phyloP scores from a whole-genome alignment of 2,797 vertebrate genomes.

The Meda fulgida region DNA sequence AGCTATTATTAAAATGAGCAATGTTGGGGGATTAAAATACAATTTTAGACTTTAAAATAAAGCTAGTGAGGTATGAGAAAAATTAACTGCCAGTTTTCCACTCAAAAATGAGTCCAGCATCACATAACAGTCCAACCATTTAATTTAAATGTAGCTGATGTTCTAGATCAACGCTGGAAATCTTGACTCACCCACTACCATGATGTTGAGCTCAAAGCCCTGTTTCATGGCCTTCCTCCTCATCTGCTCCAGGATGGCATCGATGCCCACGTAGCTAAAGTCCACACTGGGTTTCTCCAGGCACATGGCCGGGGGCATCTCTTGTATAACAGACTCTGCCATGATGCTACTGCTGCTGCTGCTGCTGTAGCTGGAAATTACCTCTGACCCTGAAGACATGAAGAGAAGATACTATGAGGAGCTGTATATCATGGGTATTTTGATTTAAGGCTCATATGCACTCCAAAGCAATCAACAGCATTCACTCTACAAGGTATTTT shows the following conservation, averaged over 20 bases:
- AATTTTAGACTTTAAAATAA: background rate
- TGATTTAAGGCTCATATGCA: background rate
- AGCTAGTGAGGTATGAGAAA: background rate
- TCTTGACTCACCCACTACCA: slow-evolving; percentile 92
- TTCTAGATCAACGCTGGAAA: background rate
- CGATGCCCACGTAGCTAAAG: slow-evolving; percentile 96
- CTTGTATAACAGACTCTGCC: slow-evolving; percentile 80
- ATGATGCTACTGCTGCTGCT: slow-evolving; percentile 81
- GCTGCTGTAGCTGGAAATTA: slow-evolving; percentile 75
- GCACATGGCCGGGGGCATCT: slow-evolving; percentile 66
- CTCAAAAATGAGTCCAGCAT: background rate
- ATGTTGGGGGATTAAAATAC: background rate
- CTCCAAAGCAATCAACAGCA: background rate
- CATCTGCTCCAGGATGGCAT: slow-evolving; percentile 98
- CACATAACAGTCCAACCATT: background rate
- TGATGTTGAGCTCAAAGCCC: slow-evolving; percentile 98
- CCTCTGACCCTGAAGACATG: slow-evolving; percentile 72
- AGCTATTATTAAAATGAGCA: background rate
- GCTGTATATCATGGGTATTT: background rate
- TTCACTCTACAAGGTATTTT: background rate
- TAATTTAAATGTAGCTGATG: background rate
- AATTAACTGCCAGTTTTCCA: background rate
- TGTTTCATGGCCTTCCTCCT: slow-evolving; percentile 98
- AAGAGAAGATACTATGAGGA: slow-evolving; percentile 19
- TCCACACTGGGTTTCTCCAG: slow-evolving; percentile 83